Conservation (phyloP, 2,888 invertebrate genomes). For the Prosopocoilus inquinatus region DNA sequence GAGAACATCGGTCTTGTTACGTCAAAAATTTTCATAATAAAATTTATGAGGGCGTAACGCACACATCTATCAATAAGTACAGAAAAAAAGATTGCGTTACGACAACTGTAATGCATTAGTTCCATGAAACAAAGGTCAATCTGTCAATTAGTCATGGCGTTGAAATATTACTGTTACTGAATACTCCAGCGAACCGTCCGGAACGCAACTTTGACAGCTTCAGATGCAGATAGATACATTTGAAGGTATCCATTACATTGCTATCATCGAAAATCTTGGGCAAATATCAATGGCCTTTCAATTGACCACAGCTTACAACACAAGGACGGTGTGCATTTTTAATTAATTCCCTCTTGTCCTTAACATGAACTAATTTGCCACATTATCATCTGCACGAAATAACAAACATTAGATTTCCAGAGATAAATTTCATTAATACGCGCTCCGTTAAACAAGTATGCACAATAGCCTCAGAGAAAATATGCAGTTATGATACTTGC, state of each 20-base stretch:
- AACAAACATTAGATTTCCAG: too few relatives aligned
- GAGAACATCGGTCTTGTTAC: conserved; percentile 1
- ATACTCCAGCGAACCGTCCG: not conserved
- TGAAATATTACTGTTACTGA: conserved; percentile 14
- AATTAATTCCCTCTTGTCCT: too few relatives aligned
- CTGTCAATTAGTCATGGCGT: conserved; percentile 17
- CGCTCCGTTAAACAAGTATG: too few relatives aligned
- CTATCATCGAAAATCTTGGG: not conserved
- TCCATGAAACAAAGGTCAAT: conserved; percentile 18
- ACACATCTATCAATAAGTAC: not conserved
- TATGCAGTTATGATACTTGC: too few relatives aligned
- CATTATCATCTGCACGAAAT: too few relatives aligned
- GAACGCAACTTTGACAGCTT: not conserved
- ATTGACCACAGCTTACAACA: too few relatives aligned
- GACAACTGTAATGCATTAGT: conserved; percentile 7
- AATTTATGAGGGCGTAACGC: conserved; percentile 1
- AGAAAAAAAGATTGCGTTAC: conserved; percentile 4
- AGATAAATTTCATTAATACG: too few relatives aligned
- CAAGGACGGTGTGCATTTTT: too few relatives aligned
- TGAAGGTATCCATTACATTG: too few relatives aligned
- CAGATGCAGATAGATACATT: too few relatives aligned
- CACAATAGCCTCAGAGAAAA: too few relatives aligned
- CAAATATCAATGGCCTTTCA: not conserved
- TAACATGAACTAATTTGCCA: too few relatives aligned
- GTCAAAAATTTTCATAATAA: conserved; percentile 10